A percentile compares a stretch with the other conserved stretches of the same genome.
Evolutionary conservation across 35 echinoderm and acorn worm genomes (phyloP).

Genomic region (Apostichopus parvimensis): DNA sequence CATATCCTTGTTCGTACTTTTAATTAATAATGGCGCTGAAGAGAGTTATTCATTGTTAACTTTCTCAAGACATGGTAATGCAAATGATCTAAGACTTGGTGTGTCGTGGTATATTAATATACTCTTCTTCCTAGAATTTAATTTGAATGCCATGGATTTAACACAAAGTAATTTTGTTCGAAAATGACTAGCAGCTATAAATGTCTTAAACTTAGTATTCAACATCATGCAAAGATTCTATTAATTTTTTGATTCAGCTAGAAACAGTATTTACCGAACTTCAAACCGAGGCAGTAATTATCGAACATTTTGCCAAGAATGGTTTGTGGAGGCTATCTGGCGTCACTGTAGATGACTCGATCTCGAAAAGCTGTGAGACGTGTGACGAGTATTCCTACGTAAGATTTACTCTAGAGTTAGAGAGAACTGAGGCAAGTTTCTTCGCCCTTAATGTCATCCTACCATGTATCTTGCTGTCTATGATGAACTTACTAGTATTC

Average conservation of each 20-base stretch:
- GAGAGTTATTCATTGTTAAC: too few species aligned
- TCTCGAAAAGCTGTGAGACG: neutral
- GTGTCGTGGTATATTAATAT: too few species aligned
- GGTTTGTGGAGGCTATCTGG: constrained; percentile 26
- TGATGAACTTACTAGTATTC: constrained; percentile 56
- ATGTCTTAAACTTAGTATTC: neutral
- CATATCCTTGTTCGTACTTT: too few species aligned
- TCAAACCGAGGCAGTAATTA: neutral
- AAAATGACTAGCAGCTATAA: neutral
- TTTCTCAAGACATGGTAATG: too few species aligned
- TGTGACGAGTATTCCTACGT: constrained; percentile 23
- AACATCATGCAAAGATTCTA: neutral
- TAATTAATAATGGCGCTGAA: too few species aligned
- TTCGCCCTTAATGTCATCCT: constrained; percentile 33
- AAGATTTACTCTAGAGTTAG: constrained; percentile 30
- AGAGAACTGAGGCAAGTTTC: constrained; percentile 19
- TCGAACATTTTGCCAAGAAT: constrained; percentile 9
- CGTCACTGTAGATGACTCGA: constrained; percentile 12
- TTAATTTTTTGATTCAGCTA: neutral
- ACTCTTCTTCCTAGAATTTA: too few species aligned
- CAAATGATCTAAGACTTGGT: too few species aligned
- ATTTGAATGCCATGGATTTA: too few species aligned
- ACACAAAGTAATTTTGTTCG: too few species aligned
- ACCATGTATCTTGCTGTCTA: constrained; percentile 34
- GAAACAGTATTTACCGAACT: neutral